These are phyloP conservation scores for Muscicapa adusta DNA, from an alignment of 2,113 vertebrate genomes.

Conservation along the genomic window DNA sequence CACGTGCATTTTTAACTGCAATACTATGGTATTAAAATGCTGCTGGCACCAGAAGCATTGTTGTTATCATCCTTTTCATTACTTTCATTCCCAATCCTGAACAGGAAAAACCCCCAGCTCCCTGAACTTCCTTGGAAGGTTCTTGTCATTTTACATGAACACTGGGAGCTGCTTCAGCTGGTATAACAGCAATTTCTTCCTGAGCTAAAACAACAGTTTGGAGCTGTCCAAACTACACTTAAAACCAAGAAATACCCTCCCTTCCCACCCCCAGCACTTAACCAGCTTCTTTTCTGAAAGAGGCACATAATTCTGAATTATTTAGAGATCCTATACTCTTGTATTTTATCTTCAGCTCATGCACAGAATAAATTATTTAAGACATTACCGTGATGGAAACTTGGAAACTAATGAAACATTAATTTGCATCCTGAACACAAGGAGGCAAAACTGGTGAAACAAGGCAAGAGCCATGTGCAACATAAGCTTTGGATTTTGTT, in stretches of 20 bases:
- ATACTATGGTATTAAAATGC: not conserved
- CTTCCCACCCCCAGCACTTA: not conserved
- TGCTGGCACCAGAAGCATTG: not conserved
- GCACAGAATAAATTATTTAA: conserved; percentile 57
- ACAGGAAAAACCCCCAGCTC: not conserved
- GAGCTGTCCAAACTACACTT: not conserved
- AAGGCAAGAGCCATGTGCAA: not conserved
- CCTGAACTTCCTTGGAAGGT: not conserved
- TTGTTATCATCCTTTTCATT: not conserved
- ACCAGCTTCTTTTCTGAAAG: not conserved
- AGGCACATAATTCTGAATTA: conserved; percentile 40
- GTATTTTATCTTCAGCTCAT: conserved; percentile 56
- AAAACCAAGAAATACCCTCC: not conserved
- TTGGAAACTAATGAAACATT: conserved; percentile 64
- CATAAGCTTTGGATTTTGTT: not conserved
- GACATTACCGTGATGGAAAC: conserved; percentile 49
- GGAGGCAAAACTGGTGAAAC: conserved; percentile 24
- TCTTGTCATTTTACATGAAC: not conserved
- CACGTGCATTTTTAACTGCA: not conserved
- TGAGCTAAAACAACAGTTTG: not conserved
- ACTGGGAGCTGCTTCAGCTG: not conserved
- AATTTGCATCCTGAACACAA: conserved; percentile 52
- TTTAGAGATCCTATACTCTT: conserved; percentile 28
- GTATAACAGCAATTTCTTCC: not conserved
- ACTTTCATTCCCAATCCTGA: not conserved